Percentiles rank a stretch among this genome's conserved stretches.
Evolutionary conservation across 2,888 invertebrate genomes (phyloP).

Genomic region (Germaria angustata): DNA sequence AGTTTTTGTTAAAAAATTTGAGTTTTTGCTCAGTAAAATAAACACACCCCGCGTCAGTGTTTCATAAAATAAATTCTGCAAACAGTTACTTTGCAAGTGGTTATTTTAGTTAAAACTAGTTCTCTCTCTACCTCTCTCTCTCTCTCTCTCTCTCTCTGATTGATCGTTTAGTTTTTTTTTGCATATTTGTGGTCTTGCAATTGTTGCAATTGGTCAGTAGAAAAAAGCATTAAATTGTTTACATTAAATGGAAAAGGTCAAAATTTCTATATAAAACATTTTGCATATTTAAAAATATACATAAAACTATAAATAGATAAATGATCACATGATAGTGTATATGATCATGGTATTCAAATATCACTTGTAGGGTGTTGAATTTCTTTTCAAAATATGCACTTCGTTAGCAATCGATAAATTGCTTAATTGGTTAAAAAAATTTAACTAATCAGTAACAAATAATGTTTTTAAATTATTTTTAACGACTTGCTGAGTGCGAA

Average conservation of each 20-base stretch:
- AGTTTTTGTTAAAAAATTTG: constrained; percentile 27
- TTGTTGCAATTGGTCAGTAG: constrained; percentile 27
- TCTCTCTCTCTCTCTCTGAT: not conserved
- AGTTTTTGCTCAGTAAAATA: not conserved
- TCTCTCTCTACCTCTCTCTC: constrained; percentile 4
- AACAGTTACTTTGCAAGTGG: constrained; percentile 22
- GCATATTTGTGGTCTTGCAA: constrained; percentile 7
- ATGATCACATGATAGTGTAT: constrained; percentile 1
- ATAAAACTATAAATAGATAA: not conserved
- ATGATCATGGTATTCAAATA: not conserved
- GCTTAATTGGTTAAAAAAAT: no score
- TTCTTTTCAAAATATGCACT: no score
- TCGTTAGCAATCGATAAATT: no score
- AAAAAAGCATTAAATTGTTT: constrained; percentile 21
- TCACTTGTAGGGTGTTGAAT: no score
- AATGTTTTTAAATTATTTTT: no score
- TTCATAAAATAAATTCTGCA: constrained; percentile 17
- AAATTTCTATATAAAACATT: not conserved
- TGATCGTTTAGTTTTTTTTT: not conserved
- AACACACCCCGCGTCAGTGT: not conserved
- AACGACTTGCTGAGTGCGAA: no score
- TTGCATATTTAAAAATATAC: not conserved
- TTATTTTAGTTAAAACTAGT: constrained; percentile 12
- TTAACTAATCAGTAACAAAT: no score
- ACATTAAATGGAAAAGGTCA: constrained; percentile 14